These are phyloP conservation scores for Pristionchus maxplancki DNA, from an alignment of 2,888 invertebrate genomes.

Conservation along the genomic window DNA sequence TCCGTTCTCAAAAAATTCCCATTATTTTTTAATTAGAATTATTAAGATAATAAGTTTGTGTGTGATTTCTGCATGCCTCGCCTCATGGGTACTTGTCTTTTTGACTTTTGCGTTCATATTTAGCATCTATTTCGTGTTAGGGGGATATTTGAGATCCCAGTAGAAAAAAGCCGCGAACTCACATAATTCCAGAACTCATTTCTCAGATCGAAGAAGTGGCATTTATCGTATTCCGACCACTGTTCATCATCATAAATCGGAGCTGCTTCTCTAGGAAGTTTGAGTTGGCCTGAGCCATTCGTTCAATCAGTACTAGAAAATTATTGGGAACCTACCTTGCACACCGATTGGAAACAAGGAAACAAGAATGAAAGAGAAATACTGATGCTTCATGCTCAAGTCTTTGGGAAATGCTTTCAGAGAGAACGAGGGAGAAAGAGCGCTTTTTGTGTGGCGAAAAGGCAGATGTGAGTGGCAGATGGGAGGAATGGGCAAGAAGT, in stretches of 20 bases:
- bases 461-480: constrained; percentile 3
- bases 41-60: too few relatives aligned
- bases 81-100: too few relatives aligned
- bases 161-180: not conserved
- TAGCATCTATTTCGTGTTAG: too few relatives aligned
- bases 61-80: too few relatives aligned
- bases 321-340: too few relatives aligned
- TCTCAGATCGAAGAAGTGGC: not conserved
- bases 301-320: too few relatives aligned
- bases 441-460: not conserved
- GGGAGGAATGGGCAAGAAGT: not conserved
- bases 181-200: not conserved
- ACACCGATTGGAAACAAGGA: too few relatives aligned
- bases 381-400: not conserved
- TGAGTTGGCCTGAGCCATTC: not conserved
- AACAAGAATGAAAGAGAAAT: too few relatives aligned
- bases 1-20: too few relatives aligned
- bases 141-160: too few relatives aligned
- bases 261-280: not conserved
- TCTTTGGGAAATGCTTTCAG: not conserved
- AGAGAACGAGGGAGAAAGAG: not conserved
- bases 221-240: not conserved
- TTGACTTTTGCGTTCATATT: too few relatives aligned
- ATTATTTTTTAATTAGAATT: too few relatives aligned
- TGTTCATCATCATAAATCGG: not conserved